A percentile compares a stretch with the other conserved stretches of the same genome.
Evolutionary conservation across 2,888 invertebrate species (phyloP).

Genomic region (Charanyca ferruginea): DNA sequence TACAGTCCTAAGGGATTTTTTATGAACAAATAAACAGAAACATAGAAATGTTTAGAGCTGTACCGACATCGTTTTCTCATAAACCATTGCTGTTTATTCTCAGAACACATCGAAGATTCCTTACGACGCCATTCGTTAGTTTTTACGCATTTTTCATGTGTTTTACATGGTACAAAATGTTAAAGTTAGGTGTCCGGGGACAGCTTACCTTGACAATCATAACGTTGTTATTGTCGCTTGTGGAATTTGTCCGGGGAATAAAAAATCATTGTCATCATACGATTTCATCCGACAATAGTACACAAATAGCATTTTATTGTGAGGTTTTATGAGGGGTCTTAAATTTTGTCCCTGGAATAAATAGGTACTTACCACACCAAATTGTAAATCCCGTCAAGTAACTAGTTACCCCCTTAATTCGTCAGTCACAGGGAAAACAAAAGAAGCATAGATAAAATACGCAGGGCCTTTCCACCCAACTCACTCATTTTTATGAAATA

Average conservation of each 20-base stretch:
- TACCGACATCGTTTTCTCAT: constrained; percentile 32
- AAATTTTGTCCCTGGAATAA: not conserved
- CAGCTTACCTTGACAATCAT: not conserved
- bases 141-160: constrained; percentile 47
- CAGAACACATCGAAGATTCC: constrained; percentile 27
- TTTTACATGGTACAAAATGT: constrained; percentile 41
- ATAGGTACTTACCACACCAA: no score
- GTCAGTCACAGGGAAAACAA: no score
- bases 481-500: no score
- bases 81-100: constrained; percentile 35
- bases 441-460: no score
- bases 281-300: not conserved
- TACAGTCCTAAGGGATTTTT: constrained; percentile 8
- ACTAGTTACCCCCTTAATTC: no score
- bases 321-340: not conserved
- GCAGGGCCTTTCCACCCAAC: no score
- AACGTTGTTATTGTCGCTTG: not conserved
- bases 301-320: not conserved
- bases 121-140: constrained; percentile 35
- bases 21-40: constrained; percentile 28
- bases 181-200: constrained; percentile 21
- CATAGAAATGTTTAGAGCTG: constrained; percentile 26
- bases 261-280: not conserved
- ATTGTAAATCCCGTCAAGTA: not conserved
- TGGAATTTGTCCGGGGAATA: not conserved